Evolutionary conservation across 2,797 vertebrate species (phyloP).

Genomic region (Scolopax bukidnonensis): DNA sequence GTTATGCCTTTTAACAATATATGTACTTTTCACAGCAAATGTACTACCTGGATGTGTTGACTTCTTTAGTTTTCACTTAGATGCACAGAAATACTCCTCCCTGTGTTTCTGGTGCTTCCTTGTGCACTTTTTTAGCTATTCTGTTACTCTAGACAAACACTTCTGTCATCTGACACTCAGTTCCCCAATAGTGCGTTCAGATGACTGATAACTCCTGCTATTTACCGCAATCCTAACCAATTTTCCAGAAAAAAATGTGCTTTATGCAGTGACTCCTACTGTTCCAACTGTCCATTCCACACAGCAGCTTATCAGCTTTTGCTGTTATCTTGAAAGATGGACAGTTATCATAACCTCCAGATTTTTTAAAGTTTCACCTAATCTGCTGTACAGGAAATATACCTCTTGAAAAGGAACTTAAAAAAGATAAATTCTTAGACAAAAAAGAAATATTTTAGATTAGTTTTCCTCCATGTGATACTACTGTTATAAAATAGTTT

Average conservation of each 20-base stretch:
- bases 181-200: background rate
- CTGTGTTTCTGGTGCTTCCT: background rate
- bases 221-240: background rate
- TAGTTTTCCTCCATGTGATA: background rate
- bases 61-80: background rate
- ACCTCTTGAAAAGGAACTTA: background rate
- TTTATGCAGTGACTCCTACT: background rate
- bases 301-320: background rate
- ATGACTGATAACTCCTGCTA: background rate
- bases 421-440: background rate
- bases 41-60: background rate
- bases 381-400: background rate
- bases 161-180: background rate
- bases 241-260: background rate
- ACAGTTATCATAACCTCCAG: background rate
- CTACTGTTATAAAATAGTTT: background rate
- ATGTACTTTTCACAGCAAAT: background rate
- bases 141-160: background rate
- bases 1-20: background rate
- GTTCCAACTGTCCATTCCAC: background rate
- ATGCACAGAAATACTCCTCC: background rate
- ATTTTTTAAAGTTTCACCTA: background rate
- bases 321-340: background rate
- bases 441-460: background rate
- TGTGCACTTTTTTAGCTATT: fast-evolving